phyloP scores from a whole-genome alignment of 2,113 vertebrate genomes.

The Corythornis madagascariensis region DNA sequence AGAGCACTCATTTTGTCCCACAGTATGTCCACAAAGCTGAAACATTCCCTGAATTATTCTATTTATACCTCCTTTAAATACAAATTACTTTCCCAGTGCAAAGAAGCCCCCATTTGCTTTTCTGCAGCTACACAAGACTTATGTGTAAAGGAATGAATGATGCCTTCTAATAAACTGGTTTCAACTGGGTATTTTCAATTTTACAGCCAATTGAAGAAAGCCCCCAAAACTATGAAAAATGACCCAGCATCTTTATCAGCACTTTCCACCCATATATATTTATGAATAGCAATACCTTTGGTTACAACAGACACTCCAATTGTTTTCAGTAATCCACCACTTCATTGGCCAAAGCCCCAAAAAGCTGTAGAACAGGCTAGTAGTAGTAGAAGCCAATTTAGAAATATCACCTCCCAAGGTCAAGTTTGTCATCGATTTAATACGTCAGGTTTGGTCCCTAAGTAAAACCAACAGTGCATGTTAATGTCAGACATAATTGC shows the following conservation, averaged over 20 bases:
- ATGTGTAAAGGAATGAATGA: background rate
- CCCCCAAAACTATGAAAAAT: background rate
- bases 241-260: background rate
- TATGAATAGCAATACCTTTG: background rate
- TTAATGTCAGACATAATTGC: background rate
- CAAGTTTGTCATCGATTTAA: background rate
- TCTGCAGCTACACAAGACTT: background rate
- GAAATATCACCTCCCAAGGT: background rate
- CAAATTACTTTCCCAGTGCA: background rate
- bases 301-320: background rate
- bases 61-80: background rate
- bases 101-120: background rate
- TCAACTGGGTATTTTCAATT: background rate
- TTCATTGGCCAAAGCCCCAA: background rate
- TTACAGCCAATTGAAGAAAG: background rate
- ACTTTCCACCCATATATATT: background rate
- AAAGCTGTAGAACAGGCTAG: background rate
- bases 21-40: background rate
- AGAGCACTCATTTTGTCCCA: background rate
- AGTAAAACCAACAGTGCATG: background rate
- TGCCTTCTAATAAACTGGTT: background rate
- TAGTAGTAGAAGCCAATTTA: background rate
- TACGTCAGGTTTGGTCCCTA: background rate
- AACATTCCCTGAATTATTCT: background rate
- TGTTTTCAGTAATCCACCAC: background rate